A percentile compares a stretch with the other conserved stretches of the same genome.
Conservation (phyloP, 2,797 vertebrate species). For the Orestias chungarensis region DNA sequence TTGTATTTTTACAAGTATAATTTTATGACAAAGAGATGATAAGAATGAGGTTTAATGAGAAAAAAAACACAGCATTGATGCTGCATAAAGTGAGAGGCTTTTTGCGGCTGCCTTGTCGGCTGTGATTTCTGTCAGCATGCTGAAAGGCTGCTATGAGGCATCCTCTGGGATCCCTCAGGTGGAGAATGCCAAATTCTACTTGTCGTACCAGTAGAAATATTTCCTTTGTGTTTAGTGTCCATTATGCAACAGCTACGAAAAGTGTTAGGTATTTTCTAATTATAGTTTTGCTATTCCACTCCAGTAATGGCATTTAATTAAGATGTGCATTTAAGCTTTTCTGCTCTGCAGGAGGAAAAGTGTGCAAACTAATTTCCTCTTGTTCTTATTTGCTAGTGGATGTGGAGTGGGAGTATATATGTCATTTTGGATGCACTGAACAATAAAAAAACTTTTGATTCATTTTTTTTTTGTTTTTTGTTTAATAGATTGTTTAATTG, state of each 20-base stretch:
- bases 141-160: conserved; percentile 48
- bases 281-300: conserved; percentile 40
- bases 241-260: conserved; percentile 55
- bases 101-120: conserved; percentile 58
- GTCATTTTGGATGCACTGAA: conserved; percentile 2
- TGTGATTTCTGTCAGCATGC: conserved; percentile 70
- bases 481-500: background rate
- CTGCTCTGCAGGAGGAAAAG: conserved; percentile 44
- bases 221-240: conserved; percentile 70
- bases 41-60: conserved; percentile 19
- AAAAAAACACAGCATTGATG: conserved; percentile 49
- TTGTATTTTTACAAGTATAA: conserved; percentile 20
- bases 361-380: conserved; percentile 32
- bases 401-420: background rate
- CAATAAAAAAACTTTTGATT: background rate
- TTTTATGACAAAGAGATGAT: conserved; percentile 24
- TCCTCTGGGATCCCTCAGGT: conserved; percentile 66
- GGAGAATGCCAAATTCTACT: conserved; percentile 56
- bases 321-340: conserved; percentile 38
- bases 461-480: background rate
- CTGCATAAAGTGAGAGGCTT: conserved; percentile 47
- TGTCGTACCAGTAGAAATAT: conserved; percentile 72
- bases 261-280: conserved; percentile 18
- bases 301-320: conserved; percentile 9
- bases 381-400: conserved; percentile 6